Percentiles rank a stretch among this genome's conserved stretches.
Evolutionary conservation across 2,113 vertebrate species (phyloP).

Genomic region (Ophthalmolycus amberensis): DNA sequence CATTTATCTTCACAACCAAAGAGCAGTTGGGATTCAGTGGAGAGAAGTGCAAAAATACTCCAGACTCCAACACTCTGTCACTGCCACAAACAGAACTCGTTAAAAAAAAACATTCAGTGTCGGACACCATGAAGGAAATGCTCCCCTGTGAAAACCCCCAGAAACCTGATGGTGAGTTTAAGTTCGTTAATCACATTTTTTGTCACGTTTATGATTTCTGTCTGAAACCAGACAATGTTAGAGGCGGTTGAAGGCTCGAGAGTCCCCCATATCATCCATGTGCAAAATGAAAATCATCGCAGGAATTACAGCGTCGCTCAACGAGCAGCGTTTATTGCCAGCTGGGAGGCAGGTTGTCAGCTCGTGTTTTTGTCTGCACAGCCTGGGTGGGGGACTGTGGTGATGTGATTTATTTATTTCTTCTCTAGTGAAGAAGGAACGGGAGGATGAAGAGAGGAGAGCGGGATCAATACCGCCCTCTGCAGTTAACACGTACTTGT

Average conservation of each 20-base stretch:
- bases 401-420: conserved; percentile 7
- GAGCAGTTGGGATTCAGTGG: conserved; percentile 18
- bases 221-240: conserved; percentile 4
- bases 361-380: conserved; percentile 27
- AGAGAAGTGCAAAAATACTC: conserved; percentile 1
- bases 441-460: conserved; percentile 34
- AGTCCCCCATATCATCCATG: neutral
- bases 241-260: neutral
- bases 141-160: neutral
- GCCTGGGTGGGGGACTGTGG: conserved; percentile 17
- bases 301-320: conserved; percentile 34
- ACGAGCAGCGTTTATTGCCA: conserved; percentile 20
- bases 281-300: neutral
- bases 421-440: conserved; percentile 2
- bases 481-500: conserved; percentile 58
- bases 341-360: conserved; percentile 33
- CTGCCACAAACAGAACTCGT: conserved; percentile 11
- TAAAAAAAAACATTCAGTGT: conserved; percentile 22
- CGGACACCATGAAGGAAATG: neutral
- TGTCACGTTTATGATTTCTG: conserved; percentile 7
- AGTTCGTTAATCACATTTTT: conserved; percentile 4
- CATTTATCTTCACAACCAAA: conserved; percentile 64
- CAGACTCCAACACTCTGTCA: conserved; percentile 23
- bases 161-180: neutral
- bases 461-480: conserved; percentile 62